phyloP scores from a whole-genome alignment of 2,797 vertebrate genomes.

The Sebastes oblongus region DNA sequence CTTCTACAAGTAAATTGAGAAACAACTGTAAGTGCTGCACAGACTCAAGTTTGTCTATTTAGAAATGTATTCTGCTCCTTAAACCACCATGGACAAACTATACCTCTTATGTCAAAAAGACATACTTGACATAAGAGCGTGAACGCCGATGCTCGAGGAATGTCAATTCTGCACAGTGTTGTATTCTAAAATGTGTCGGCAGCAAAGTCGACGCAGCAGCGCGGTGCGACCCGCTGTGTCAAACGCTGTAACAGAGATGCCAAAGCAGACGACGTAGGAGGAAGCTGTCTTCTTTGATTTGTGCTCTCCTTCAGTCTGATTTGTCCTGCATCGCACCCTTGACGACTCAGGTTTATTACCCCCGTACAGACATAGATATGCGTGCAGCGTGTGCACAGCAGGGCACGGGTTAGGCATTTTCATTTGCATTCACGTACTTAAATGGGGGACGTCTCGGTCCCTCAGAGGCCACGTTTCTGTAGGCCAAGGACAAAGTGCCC shows the following conservation, averaged over 20 bases:
- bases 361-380: constrained; percentile 9
- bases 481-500: constrained; percentile 21
- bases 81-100: neutral
- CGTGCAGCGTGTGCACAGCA: neutral
- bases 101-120: neutral
- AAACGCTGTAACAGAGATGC: constrained; percentile 41
- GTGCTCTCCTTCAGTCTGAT: constrained; percentile 33
- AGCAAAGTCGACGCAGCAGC: neutral
- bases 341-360: constrained; percentile 38
- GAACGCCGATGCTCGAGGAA: neutral
- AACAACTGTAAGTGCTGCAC: neutral
- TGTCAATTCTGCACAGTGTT: constrained; percentile 18
- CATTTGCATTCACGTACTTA: constrained; percentile 34
- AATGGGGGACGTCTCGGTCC: constrained; percentile 1
- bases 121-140: neutral
- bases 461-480: constrained; percentile 19
- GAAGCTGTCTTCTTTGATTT: constrained; percentile 53
- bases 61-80: neutral
- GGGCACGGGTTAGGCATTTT: neutral
- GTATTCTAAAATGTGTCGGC: constrained; percentile 24
- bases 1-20: neutral
- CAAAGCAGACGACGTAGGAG: constrained; percentile 27
- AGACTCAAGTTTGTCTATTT: neutral
- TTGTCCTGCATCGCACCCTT: constrained; percentile 28
- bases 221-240: constrained; percentile 36